Base-by-base conservation (phyloP, 2,113 vertebrate genomes). In the Pleuronectes platessa region DNA sequence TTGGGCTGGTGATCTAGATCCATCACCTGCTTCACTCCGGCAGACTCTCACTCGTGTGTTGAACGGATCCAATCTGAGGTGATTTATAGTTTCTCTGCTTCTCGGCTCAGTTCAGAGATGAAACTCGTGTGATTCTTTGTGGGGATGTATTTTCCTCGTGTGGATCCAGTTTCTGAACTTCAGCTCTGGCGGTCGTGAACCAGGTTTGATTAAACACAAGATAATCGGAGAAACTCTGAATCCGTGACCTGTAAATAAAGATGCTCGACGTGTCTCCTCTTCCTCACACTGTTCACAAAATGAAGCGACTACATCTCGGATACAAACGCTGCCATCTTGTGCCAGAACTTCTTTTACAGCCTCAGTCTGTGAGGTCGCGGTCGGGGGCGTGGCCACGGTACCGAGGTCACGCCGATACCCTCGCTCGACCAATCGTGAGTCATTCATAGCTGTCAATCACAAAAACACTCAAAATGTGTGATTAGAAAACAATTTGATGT, bases 11-110 rank as follows among this genome's bases (percentile, higher is more conserved):
- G 71, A 20, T 72, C 68, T 27, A 60, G 51, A 76, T 82, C 4
- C 23, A 75, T 61, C 68, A 68, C 56, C 40, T 35, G 14, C 12
- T 79, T 72, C 12, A n/a, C 49, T 56, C 26, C n/a, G 42, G 6
- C 40, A 5, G 40, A 42, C 40, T 40, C 3, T 2, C 20, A 27
- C n/a, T 14, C 2, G 47, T 60, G 60, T 53, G 15, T 49, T 5
- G 45, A 49, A 15, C 17, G 4, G 45, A 4, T 49, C 17, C 45
- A 18, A 18, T 49, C 45, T 6, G 15, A 42, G 47, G 62, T 68
- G 71, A 58, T 76, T 58, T 72, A 35, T 72, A 51, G 55, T 4
- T 53, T 7, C 47, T 6, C 24, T 62, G 4, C 18, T 23, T 55
- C 23, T 45, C 60, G 54, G 13, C 67, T 62, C 56, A n/a, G n/a